phyloP scores from a whole-genome alignment of 2,113 vertebrate species.

The Macrotus californicus region DNA sequence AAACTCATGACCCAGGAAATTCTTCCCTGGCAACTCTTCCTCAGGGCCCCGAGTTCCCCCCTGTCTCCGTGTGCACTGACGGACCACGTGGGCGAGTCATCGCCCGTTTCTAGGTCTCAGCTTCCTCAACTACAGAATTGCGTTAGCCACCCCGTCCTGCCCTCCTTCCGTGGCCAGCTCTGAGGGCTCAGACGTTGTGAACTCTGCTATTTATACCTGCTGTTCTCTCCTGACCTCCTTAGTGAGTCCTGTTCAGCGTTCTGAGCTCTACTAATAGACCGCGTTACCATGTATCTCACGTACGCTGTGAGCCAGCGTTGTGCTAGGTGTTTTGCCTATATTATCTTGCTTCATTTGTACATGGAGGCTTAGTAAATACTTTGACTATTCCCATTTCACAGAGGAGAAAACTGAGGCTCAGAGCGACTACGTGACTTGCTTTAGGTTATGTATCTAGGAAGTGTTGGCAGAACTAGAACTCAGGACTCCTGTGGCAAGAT shows the following conservation, averaged over 20 bases:
- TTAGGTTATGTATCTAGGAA: not conserved
- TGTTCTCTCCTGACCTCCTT: not conserved
- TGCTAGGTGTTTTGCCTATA: not conserved
- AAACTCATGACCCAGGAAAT: not conserved
- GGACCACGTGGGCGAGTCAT: not conserved
- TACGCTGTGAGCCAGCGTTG: not conserved
- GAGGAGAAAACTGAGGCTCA: not conserved
- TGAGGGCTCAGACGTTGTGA: not conserved
- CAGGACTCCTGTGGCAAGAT: not conserved
- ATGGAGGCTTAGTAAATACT: not conserved
- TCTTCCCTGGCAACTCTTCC: not conserved
- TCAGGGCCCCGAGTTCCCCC: not conserved
- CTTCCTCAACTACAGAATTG: not conserved
- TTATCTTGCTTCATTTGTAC: not conserved
- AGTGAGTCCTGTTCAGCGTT: not conserved
- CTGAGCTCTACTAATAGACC: not conserved
- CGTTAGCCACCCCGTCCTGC: not conserved
- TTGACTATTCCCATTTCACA: not conserved
- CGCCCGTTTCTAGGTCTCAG: not conserved
- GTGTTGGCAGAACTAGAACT: not conserved
- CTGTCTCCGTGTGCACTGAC: not conserved
- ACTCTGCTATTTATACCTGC: not conserved
- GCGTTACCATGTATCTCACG: not conserved
- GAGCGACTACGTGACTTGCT: not conserved
- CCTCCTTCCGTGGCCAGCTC: not conserved